Base-by-base conservation (phyloP, 2,888 invertebrate genomes). In the Scrobipalpa atriplicella region DNA sequence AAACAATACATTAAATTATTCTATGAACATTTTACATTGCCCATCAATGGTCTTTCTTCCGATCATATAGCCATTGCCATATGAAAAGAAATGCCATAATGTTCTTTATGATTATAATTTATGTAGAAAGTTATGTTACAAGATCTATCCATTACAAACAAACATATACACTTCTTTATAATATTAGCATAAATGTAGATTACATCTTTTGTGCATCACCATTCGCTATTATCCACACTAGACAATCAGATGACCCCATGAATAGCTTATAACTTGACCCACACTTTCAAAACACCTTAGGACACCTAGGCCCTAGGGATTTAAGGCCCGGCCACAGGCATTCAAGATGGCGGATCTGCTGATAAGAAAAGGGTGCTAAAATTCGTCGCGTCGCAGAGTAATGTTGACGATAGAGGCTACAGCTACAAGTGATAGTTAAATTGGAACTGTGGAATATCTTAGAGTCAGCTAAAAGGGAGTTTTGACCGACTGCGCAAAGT, bases 281-380 rank as follows among this genome's bases (percentile, higher is more conserved):
- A 41, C 16, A 52, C 43, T 29, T 39, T 47, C 21, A 43, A 54
- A 47, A 61, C 62, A 62, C 66, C 65, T 68, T 43, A 68, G 68
- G 68, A 47, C 21, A 60, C 66, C 66, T 70, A 68, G 47, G 66
- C 62, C 56, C 65, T 66, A 69, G 68, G 66, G 68, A 71, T 69
- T 70, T 70, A 69, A 69, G 60, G 41, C 62, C 68, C 65, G 54
- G n/a, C 68, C 60, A 9, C 39, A 67, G 68, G 71, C 68, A 68
- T 71, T 64, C 70, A 38, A 69, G 69, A 71, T 70, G 67, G 54
- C 38, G 66, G 67, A 69, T 71, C 62, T 11, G 0, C 38, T 64
- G 73, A 72, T 72, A 73, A 68, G 29, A 41, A 21, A 6, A 56
- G n/a, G 63, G 66, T 66, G 69, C 65, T 68, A 68, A 71, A 70